These are phyloP conservation scores for Apostichopus leukothele DNA, from an alignment of 53 echinoderm and acorn worm species.

Conservation along the genomic window DNA sequence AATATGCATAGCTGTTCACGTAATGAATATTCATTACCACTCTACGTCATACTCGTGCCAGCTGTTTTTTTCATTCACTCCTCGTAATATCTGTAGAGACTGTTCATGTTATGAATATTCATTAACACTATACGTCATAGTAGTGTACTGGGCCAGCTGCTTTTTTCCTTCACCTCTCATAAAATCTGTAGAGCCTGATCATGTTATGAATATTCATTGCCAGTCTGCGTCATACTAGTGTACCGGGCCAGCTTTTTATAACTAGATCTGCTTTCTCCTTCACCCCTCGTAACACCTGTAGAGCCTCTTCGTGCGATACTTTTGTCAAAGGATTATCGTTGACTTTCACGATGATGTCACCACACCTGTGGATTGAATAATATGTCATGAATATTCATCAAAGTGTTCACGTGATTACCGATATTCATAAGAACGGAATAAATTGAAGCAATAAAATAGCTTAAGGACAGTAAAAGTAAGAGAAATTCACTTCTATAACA, in stretches of 20 bases:
- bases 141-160: conserved; percentile 23
- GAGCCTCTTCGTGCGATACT: conserved; percentile 5
- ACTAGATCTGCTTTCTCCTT: conserved; percentile 4
- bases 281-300: conserved; percentile 9
- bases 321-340: conserved; percentile 4
- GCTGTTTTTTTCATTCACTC: not conserved
- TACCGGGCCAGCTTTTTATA: conserved; percentile 32
- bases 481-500: too few relatives aligned
- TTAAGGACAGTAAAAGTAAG: too few relatives aligned
- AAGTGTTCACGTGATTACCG: not conserved
- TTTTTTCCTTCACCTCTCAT: not conserved
- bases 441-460: too few relatives aligned
- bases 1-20: too few relatives aligned
- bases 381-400: not conserved
- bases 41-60: not conserved
- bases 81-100: too few relatives aligned
- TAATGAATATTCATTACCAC: not conserved
- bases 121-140: not conserved
- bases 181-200: too few relatives aligned
- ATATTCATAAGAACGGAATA: not conserved
- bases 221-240: not conserved
- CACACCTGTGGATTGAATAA: conserved; percentile 13
- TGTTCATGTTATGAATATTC: not conserved
- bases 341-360: conserved; percentile 27
- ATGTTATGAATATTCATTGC: not conserved